Conservation (phyloP, 1,140 invertebrate genomes). For the Telenomus remus region DNA sequence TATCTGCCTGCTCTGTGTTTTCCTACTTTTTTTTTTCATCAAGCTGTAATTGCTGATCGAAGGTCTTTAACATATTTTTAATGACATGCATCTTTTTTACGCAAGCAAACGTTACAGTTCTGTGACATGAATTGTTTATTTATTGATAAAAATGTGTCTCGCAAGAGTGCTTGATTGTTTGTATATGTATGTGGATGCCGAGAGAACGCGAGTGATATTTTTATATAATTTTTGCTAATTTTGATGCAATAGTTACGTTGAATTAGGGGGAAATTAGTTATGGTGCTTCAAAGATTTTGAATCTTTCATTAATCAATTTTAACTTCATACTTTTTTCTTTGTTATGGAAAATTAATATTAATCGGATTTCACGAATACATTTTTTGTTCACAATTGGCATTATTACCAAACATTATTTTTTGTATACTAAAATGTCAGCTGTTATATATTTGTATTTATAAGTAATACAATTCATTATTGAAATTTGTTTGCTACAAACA, state of each 20-base stretch:
- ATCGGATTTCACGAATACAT: no score
- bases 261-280: constrained; percentile 36
- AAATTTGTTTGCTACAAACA: no score
- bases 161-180: constrained; percentile 22
- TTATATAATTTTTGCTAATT: constrained; percentile 27
- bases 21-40: constrained; percentile 12
- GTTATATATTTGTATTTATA: no score
- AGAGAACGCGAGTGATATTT: constrained; percentile 5
- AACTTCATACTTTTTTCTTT: not conserved
- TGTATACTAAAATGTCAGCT: no score
- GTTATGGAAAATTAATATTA: no score
- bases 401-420: not conserved
- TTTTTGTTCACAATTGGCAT: not conserved
- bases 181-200: not conserved
- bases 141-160: constrained; percentile 36
- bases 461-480: no score
- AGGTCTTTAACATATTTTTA: no score
- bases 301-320: constrained; percentile 16
- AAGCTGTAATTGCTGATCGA: constrained; percentile 23
- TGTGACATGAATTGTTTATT: constrained; percentile 42
- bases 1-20: constrained; percentile 25
- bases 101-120: constrained; percentile 29
- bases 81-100: constrained; percentile 28
- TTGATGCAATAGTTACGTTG: constrained; percentile 37
- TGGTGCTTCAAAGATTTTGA: constrained; percentile 17